phyloP scores from a whole-genome alignment of 2,888 invertebrate genomes.

The Orchestes rusci region DNA sequence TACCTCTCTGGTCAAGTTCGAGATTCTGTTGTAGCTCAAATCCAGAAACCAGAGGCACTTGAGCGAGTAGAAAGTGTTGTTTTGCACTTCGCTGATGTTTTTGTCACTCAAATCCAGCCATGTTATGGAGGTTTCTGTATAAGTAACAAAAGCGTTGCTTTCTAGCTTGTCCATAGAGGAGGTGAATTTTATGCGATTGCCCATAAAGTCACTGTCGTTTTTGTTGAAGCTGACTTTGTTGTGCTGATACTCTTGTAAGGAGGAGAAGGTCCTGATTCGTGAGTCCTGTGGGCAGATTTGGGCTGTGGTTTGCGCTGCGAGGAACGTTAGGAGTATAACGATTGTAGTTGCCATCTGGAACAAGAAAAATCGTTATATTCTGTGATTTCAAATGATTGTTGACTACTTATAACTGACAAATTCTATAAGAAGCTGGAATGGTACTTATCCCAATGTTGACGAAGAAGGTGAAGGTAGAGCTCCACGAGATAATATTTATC shows the following conservation, averaged over 20 bases:
- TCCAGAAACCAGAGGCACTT: constrained; percentile 32
- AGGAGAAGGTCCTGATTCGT: constrained; percentile 30
- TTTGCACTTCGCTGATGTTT: constrained; percentile 29
- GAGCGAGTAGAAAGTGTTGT: constrained; percentile 32
- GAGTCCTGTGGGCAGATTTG: too few relatives aligned
- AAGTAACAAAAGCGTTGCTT: constrained; percentile 33
- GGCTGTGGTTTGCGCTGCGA: too few relatives aligned
- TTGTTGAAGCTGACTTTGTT: constrained; percentile 31
- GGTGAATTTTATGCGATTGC: constrained; percentile 33
- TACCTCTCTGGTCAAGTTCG: constrained; percentile 23
- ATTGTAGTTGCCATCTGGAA: too few relatives aligned
- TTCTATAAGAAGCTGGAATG: too few relatives aligned
- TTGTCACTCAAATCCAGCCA: constrained; percentile 31
- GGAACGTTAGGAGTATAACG: too few relatives aligned
- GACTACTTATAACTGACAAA: too few relatives aligned
- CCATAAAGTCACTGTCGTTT: too few relatives aligned
- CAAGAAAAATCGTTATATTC: too few relatives aligned
- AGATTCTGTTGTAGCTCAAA: constrained; percentile 32
- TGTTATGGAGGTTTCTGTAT: constrained; percentile 21
- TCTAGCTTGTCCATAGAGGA: constrained; percentile 21
- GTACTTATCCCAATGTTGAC: too few relatives aligned
- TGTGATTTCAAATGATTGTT: too few relatives aligned
- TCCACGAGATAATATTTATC: too few relatives aligned
- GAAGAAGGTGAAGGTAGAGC: too few relatives aligned
- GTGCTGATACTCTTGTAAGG: constrained; percentile 31